Conservation (phyloP, 2,888 invertebrate genomes). For the Agrypnus murinus region DNA sequence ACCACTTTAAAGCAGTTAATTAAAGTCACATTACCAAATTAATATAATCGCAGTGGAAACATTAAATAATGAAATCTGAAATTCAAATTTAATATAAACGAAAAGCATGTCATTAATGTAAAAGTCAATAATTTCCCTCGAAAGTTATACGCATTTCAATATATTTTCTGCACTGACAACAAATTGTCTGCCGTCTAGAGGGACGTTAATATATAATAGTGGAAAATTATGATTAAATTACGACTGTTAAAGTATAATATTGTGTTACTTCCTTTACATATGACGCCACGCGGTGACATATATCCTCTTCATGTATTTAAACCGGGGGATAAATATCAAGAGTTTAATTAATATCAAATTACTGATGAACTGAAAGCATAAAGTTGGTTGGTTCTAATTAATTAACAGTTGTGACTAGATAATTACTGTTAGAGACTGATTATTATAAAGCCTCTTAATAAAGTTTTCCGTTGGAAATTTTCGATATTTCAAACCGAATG, state of each 20-base stretch:
- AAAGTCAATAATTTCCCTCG: too few relatives aligned
- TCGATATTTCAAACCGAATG: not conserved
- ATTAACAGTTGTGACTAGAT: constrained; percentile 28
- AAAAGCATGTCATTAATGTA: too few relatives aligned
- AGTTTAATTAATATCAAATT: constrained; percentile 43
- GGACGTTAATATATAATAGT: not conserved
- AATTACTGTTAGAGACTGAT: constrained; percentile 24
- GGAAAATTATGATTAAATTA: constrained; percentile 25
- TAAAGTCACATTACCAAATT: too few relatives aligned
- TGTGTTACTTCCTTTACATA: constrained; percentile 17
- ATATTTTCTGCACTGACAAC: too few relatives aligned
- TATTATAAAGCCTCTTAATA: constrained; percentile 1
- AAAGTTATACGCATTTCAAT: too few relatives aligned
- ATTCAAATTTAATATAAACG: too few relatives aligned
- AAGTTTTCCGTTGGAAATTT: not conserved
- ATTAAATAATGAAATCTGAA: too few relatives aligned
- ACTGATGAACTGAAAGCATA: constrained; percentile 27
- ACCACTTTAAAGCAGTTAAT: too few relatives aligned
- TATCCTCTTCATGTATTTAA: constrained; percentile 3
- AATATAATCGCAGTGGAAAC: too few relatives aligned
- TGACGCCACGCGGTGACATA: constrained; percentile 14
- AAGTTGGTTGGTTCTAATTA: constrained; percentile 22
- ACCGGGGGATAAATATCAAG: not conserved
- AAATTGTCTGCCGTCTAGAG: too few relatives aligned
- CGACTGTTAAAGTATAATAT: not conserved